Base-by-base conservation (phyloP, 2,888 invertebrate species). In the Tenthredo distinguenda region DNA sequence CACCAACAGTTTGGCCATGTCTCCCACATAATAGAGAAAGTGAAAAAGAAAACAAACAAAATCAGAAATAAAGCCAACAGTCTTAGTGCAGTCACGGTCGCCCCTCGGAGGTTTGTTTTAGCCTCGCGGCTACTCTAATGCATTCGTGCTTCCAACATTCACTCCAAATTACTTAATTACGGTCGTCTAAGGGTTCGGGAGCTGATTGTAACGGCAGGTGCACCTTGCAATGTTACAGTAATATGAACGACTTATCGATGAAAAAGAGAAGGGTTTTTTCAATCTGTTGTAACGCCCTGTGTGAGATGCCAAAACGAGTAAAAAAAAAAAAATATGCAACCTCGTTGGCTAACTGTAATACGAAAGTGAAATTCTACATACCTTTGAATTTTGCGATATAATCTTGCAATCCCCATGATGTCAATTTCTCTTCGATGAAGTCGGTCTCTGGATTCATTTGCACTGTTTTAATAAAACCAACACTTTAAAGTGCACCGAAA, bases 341-440 rank as follows among this genome's bases (percentile, higher is more conserved):
- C 68, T 34, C 6, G 34, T 68, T n/a, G 26, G 18, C 34, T 34
- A 34, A 15, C 68, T 68, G 9, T 65, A 10, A 65, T 26, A 26
- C 9, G 26, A 58, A 58, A 58, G 62, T 10, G 21, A 21, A 65
- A 65, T 71, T 71, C 37, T 18, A 71, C 68, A 6, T 34, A 71
- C 34, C 34, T 71, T 71, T 31, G 37, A 71, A 34, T 71, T 71
- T 71, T 15, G 37, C 68, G 18, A 71, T 18, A 71, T 71, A 71
- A 71, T 71, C 68, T 71, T 71, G 68, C 68, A 71, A 37, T 37
- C 68, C 68, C 68, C 68, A 71, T 37, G 37, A 37, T 37, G 37
- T 34, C 18, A 71, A 37, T 34, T 34, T 71, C 18, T 71, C 68
- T 34, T 34, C 34, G 37, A 71, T 18, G 68, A 34, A 71, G 37